Evolutionary conservation across 2,888 invertebrate species (phyloP), one percentile per base, ranked within the genome.

Genomic region (Lasioglossum morio): DNA sequence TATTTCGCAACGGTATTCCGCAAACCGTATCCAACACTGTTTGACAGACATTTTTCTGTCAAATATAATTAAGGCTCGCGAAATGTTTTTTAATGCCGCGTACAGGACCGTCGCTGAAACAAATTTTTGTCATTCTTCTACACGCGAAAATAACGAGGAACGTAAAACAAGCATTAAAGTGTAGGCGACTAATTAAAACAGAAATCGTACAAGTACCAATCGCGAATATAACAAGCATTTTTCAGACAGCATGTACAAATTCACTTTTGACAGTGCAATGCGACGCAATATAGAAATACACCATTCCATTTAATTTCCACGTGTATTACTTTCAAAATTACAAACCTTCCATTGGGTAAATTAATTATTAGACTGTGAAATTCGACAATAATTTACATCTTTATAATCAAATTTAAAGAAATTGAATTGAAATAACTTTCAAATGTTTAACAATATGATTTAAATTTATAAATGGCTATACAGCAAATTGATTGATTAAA

Each of bases 11-110:
- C 63, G 37, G 46, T 75, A 14, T 30, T 14, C 27, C 70, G 37
- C 48, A 63, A 30, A 30, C 16, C 27, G 8, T 34, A 40, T 16
- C n/a, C 27, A 48, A 46, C 57, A 53, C 30, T 53, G 16, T 70
- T 69, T 27, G 37, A 70, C 43, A 40, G 43, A 40, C 63, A 84
- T 73, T 83, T 40, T 63, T 72, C 27, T 57, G 57, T 57, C 57
- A 60, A 60, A 43, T 74, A 72, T 81, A 69, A 75, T 69, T 48
- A 53, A 69, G 19, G 53, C 23, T 30, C 60, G 40, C 53, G 48
- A 46, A 37, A 53, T 37, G 37, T 63, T 69, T 69, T 69, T 37
- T 37, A 69, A 69, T 34, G 37, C 23, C 37, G 4, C 23, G 23
- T 19, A 30, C 8, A 34, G 30, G 30, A 19, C 63, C 63, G n/a